These are phyloP conservation scores for Alethe diademata DNA, from an alignment of 2,113 vertebrate genomes.

Conservation along the genomic window DNA sequence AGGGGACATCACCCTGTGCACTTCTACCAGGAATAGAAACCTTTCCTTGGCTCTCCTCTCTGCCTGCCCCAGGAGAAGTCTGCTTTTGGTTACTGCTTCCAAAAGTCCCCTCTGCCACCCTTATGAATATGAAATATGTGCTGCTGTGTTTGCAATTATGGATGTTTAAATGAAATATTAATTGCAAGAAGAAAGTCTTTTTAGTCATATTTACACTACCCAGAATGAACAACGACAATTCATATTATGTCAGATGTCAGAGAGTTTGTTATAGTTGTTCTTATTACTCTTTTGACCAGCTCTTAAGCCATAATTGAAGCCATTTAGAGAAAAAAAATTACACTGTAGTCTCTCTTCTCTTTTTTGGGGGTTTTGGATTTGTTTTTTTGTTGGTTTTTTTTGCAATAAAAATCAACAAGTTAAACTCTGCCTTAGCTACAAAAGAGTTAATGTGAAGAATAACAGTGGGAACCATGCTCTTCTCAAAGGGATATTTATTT, in stretches of 20 bases:
- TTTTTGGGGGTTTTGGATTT: too few species aligned
- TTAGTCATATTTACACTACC: slow-evolving; percentile 20
- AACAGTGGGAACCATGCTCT: slow-evolving; percentile 35
- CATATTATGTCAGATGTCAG: neutral
- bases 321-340: neutral
- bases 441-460: slow-evolving; percentile 52
- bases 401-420: neutral
- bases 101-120: neutral
- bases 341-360: neutral
- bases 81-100: neutral
- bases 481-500: slow-evolving; percentile 70
- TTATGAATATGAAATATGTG: neutral
- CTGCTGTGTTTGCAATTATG: slow-evolving; percentile 25
- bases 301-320: neutral
- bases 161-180: slow-evolving; percentile 9
- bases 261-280: neutral
- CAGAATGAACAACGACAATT: neutral
- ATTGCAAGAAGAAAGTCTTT: slow-evolving; percentile 9
- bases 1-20: neutral
- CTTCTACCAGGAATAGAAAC: neutral
- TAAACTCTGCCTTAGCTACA: neutral
- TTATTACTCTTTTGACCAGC: neutral
- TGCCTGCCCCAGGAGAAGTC: neutral
- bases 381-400: neutral
- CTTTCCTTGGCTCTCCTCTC: neutral